Evolutionary conservation across 2,113 vertebrate genomes (phyloP).

Genomic region (Edolisoma coerulescens): DNA sequence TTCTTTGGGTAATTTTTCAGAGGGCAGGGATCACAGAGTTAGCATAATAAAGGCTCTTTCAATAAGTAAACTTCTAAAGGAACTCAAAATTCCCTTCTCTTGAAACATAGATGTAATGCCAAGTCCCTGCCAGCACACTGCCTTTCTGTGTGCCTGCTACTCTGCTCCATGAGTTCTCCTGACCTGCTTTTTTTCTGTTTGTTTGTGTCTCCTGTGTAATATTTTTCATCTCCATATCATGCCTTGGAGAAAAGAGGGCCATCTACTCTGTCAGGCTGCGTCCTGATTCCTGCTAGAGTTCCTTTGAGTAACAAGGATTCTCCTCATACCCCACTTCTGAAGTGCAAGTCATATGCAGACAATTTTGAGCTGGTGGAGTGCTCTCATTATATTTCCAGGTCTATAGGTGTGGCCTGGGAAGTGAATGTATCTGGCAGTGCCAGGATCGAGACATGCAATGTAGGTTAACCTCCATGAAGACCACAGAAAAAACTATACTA

Average conservation of each 20-base stretch:
- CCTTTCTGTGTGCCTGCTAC: background rate
- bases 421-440: background rate
- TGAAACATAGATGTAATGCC: background rate
- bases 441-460: background rate
- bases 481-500: background rate
- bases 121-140: background rate
- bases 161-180: background rate
- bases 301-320: background rate
- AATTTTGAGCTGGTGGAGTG: background rate
- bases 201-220: background rate
- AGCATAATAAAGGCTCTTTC: constrained; percentile 25
- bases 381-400: background rate
- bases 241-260: background rate
- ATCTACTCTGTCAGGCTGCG: background rate
- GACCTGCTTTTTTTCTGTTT: background rate
- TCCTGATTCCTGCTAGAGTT: background rate
- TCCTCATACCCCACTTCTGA: background rate
- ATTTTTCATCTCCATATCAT: background rate
- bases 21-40: constrained; percentile 5
- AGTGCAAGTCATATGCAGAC: background rate
- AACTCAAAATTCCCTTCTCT: background rate
- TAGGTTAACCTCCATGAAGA: background rate
- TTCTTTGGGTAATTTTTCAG: constrained; percentile 30
- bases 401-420: background rate
- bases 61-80: background rate